These are phyloP conservation scores for Arnoldichthys spilopterus DNA, from an alignment of 2,797 vertebrate genomes.

Conservation along the genomic window DNA sequence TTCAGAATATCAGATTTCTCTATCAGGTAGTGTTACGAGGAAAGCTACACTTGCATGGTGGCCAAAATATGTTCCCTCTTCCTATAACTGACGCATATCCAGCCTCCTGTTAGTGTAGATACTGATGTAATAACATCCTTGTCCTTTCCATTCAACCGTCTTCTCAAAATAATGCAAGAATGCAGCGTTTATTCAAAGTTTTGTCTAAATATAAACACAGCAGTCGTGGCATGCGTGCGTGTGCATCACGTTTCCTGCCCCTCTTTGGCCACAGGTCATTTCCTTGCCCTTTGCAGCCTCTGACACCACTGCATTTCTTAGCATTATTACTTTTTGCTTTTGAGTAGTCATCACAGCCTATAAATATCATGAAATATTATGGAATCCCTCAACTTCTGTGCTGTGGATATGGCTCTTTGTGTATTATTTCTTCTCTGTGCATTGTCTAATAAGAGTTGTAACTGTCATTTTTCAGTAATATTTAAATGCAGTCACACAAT, in stretches of 20 bases:
- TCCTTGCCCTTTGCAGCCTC: conserved; percentile 59
- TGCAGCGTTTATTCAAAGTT: conserved; percentile 67
- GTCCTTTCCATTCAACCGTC: conserved; percentile 43
- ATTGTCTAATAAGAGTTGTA: no score
- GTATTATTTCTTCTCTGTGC: not conserved
- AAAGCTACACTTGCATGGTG: not conserved
- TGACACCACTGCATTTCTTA: conserved; percentile 39
- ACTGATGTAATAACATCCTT: conserved; percentile 53
- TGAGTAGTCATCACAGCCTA: not conserved
- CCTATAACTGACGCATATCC: conserved; percentile 12
- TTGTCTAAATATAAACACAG: conserved; percentile 67
- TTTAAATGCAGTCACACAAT: no score
- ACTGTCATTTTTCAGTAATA: no score
- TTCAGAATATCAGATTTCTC: not conserved
- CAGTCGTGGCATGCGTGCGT: conserved; percentile 48
- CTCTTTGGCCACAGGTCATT: conserved; percentile 65
- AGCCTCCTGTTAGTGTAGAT: conserved; percentile 1
- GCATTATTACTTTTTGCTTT: conserved; percentile 32
- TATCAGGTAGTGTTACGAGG: not conserved
- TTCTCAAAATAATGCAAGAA: conserved; percentile 56
- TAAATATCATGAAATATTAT: not conserved
- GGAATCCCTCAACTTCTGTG: not conserved
- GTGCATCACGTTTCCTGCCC: conserved; percentile 70
- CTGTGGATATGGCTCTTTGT: not conserved
- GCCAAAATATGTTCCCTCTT: not conserved